These are phyloP conservation scores for Dendroctonus ponderosae DNA, from an alignment of 1,140 invertebrate species.

Conservation along the genomic window DNA sequence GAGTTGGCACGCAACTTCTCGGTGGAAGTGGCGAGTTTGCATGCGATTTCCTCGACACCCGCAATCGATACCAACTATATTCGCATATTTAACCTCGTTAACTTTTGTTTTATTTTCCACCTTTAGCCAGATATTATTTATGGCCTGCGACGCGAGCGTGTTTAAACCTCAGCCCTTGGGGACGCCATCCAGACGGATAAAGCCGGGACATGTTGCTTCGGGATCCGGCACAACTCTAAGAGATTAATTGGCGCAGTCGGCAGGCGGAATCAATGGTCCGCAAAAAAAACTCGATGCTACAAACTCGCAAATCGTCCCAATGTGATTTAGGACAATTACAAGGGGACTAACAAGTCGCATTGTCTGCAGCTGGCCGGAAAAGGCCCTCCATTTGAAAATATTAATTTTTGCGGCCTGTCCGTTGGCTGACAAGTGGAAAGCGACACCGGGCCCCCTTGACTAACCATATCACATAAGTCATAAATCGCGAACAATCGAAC, in stretches of 20 bases:
- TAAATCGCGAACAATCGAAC: constrained; percentile 25
- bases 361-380: constrained; percentile 20
- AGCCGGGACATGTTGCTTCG: too few relatives aligned
- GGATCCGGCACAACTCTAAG: too few relatives aligned
- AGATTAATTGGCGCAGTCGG: too few relatives aligned
- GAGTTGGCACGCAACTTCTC: constrained; percentile 13
- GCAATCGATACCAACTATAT: constrained; percentile 19
- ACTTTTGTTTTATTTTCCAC: constrained; percentile 12
- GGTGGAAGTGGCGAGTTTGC: constrained; percentile 24
- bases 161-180: too few relatives aligned
- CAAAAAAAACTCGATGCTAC: too few relatives aligned
- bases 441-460: constrained; percentile 8
- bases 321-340: too few relatives aligned
- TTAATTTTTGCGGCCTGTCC: constrained; percentile 31
- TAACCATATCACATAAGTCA: constrained; percentile 27
- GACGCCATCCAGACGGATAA: too few relatives aligned
- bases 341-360: constrained; percentile 22
- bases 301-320: too few relatives aligned
- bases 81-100: constrained; percentile 13
- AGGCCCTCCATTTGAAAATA: constrained; percentile 19
- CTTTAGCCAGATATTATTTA: too few relatives aligned
- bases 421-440: constrained; percentile 24
- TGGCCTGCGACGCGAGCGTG: too few relatives aligned
- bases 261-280: too few relatives aligned
- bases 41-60: constrained; percentile 19